Base-by-base conservation (phyloP, 2,113 vertebrate genomes). In the Anser brachyrhynchus region DNA sequence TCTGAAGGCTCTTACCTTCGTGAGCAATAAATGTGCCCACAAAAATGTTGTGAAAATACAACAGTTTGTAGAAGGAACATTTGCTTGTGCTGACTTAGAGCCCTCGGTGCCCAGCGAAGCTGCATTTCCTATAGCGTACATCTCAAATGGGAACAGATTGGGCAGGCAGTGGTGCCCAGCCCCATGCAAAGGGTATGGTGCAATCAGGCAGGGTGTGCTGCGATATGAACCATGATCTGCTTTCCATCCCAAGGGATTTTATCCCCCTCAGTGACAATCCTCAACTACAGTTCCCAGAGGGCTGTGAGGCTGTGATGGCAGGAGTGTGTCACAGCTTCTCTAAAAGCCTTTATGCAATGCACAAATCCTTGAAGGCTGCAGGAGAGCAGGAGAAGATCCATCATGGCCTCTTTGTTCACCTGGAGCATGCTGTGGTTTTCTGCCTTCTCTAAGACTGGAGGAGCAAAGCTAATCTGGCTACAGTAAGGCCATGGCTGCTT, bases 11-110 rank as follows among this genome's bases (percentile, higher is more conserved):
- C 57, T 84, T 61, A 61, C 75, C 64, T 94, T 92, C 0, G 0
- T 1, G 1, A 74, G 83, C 65, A 92, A 75, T 81, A 89, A 89
- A 78, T 5, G 23, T 44, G 19, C 49, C 93, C 76, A 78, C 57
- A 94, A 92, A 88, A 93, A 90, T 61, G 69, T 54, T 49, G 75
- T 86, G 80, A 90, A 92, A 89, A 94, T 15, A 49, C 33, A 78
- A 75, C 20, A 54, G 1, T 26, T 31, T 20, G 49, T 39, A 69
- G 69, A 66, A 94, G 22, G 29, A 94, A 65, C 5, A 25, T 67
- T 65, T 84, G n/a, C 39, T 23, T 9, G 26, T 1, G 15, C 19
- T 41, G 49, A 41, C 18, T 37, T 69, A 67, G 19, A 91, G 54
- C 58, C 81, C 31, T 69, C 1, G 2, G 22, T 49, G 65, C 21